phyloP scores from a whole-genome alignment of 2,113 vertebrate genomes.

The Natator depressus region DNA sequence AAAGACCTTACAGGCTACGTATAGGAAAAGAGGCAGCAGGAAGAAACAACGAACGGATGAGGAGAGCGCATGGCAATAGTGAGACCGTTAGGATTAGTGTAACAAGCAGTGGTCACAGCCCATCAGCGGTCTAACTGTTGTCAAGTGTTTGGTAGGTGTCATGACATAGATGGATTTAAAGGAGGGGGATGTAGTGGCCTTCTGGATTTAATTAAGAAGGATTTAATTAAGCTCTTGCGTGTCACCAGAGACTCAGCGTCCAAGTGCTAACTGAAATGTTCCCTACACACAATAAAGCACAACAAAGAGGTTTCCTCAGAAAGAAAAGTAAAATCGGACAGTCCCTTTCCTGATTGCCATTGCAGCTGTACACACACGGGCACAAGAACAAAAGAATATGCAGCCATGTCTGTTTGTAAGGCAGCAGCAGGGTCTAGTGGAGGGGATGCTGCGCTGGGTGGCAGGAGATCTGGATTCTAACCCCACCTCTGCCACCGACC shows the following conservation, averaged over 20 bases:
- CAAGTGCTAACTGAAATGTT: neutral
- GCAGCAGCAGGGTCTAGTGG: fast-evolving
- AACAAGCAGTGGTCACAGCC: fast-evolving
- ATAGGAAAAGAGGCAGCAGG: neutral
- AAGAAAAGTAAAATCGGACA: neutral
- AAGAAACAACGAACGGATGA: neutral
- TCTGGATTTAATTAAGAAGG: neutral
- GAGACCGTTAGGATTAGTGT: fast-evolving
- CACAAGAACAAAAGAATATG: neutral
- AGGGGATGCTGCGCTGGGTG: neutral
- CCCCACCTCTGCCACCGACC: neutral
- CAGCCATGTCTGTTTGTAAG: neutral
- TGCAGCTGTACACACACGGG: fast-evolving
- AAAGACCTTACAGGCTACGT: neutral
- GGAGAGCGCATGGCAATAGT: neutral
- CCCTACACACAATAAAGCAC: neutral
- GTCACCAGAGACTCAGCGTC: neutral
- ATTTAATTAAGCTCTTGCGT: neutral
- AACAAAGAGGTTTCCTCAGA: neutral
- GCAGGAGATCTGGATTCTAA: neutral
- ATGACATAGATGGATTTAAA: neutral
- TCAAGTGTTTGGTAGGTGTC: neutral
- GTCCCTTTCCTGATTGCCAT: neutral
- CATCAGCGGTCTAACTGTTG: fast-evolving
- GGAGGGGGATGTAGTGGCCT: neutral